phyloP scores from a whole-genome alignment of 2,113 vertebrate genomes.

The Rhagologus leucostigma region DNA sequence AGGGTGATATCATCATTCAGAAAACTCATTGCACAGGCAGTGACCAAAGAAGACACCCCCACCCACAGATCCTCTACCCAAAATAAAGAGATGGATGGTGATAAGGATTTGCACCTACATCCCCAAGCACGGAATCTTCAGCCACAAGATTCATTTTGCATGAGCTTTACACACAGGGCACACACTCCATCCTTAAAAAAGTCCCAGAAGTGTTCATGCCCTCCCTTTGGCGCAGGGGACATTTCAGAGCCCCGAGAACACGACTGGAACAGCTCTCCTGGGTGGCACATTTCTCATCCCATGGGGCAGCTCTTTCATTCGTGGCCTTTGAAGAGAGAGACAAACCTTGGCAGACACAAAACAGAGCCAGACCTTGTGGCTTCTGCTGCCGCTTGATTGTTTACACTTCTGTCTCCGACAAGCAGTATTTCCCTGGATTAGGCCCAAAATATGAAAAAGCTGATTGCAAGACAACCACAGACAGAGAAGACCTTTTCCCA shows the following conservation, averaged over 20 bases:
- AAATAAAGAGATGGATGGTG: background rate
- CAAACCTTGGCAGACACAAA: background rate
- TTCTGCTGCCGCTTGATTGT: background rate
- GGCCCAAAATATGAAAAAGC: background rate
- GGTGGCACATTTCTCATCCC: background rate
- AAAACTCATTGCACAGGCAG: background rate
- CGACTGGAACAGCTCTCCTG: background rate
- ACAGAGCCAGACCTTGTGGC: background rate
- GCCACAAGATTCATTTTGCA: background rate
- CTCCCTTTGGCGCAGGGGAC: background rate
- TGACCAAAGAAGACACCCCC: background rate
- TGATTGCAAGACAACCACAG: background rate
- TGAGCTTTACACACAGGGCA: background rate
- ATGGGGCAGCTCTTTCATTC: background rate
- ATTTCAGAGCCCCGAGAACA: background rate
- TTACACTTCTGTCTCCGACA: background rate
- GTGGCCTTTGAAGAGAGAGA: background rate
- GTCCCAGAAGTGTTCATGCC: background rate
- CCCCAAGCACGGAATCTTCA: background rate
- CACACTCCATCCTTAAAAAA: background rate
- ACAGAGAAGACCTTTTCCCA: background rate
- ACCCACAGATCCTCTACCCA: background rate
- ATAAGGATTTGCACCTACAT: background rate
- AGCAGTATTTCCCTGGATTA: background rate
- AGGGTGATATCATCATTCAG: background rate